Base-by-base conservation (phyloP, 2,113 vertebrate genomes). In the Calyptomena viridis region DNA sequence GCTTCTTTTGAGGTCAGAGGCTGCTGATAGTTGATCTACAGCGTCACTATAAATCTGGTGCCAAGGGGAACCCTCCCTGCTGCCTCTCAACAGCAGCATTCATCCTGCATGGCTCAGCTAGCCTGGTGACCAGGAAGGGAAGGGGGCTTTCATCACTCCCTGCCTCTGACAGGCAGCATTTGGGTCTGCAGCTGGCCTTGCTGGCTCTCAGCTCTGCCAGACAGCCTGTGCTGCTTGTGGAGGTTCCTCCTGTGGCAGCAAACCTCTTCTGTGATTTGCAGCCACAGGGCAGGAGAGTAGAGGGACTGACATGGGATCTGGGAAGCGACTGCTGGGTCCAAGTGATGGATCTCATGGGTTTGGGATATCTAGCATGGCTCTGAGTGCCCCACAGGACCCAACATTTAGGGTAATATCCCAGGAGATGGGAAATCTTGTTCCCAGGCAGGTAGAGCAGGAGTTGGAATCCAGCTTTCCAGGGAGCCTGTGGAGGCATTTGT, bases 1-100 rank as follows among this genome's bases (percentile, higher is more conserved):
- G 5, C 69, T 58, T 55, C 89, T 83, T 79, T 96, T 88, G 90
- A 96, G 93, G 86, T 95, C 68, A 3, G 79, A 80, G 74, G 83
- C 89, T 83, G 73, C 71, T 90, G 92, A 52, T 81, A 80, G 88
- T 83, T 69, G 90, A 95, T 89, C 86, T 64, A 30, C 50, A 82
- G 74, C 76, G 84, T 96, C 4, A 2, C 91, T 62, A 83, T 78
- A 81, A 91, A 94, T 87, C 84, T 93, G 64, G 9, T 50, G 53
- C 92, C 0, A 2, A 82, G 42, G 76, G 75, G 60, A 91, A 22
- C 80, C 89, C 82, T 84, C 89, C 75, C 69, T 9, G 76, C 77
- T n/a, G 49, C 22, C 72, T 35, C 8, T 40, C 33, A 23, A 74
- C 67, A 76, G 87, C 72, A 62, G 52, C 74, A 85, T 89, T 52